Percentiles rank a stretch among this genome's conserved stretches.
Conservation (phyloP, 2,888 invertebrate genomes). For the Andrena dorsata region DNA sequence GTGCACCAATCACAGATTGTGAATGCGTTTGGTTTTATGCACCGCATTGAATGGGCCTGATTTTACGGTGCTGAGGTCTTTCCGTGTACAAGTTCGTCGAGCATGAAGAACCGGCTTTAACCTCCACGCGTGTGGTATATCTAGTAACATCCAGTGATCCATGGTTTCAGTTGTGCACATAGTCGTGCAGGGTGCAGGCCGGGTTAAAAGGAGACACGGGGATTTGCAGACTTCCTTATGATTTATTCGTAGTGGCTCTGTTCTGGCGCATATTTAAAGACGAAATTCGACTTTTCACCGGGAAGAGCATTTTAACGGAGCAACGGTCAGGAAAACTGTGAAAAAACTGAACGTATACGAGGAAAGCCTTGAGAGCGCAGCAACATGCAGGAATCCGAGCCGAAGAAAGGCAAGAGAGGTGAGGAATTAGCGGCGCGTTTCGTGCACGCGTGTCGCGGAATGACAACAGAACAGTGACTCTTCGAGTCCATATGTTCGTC, state of each 20-base stretch:
- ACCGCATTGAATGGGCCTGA: too few relatives aligned
- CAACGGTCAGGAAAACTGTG: conserved; percentile 5
- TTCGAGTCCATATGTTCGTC: not conserved
- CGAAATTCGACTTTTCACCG: conserved; percentile 4
- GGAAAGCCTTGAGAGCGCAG: conserved; percentile 84
- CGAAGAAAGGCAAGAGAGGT: conserved; percentile 91
- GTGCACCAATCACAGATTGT: too few relatives aligned
- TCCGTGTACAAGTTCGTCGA: not conserved
- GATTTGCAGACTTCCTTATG: conserved; percentile 35
- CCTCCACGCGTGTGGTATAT: not conserved
- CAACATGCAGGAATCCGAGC: conserved; percentile 82
- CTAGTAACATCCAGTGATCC: conserved; percentile 6
- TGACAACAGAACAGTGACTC: conserved; percentile 4
- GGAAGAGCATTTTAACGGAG: conserved; percentile 15
- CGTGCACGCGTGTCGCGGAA: not conserved
- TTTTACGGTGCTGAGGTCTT: too few relatives aligned
- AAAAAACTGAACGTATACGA: conserved; percentile 85
- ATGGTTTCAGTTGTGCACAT: conserved; percentile 37
- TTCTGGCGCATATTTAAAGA: conserved; percentile 12
- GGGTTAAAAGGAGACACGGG: conserved; percentile 34
- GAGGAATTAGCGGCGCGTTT: conserved; percentile 28
- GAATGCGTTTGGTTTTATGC: too few relatives aligned
- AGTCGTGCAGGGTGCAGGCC: conserved; percentile 51
- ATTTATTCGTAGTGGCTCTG: conserved; percentile 39
- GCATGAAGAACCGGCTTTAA: not conserved